phyloP scores from a whole-genome alignment of 2,888 invertebrate species.

The Drosophila tripunctata region DNA sequence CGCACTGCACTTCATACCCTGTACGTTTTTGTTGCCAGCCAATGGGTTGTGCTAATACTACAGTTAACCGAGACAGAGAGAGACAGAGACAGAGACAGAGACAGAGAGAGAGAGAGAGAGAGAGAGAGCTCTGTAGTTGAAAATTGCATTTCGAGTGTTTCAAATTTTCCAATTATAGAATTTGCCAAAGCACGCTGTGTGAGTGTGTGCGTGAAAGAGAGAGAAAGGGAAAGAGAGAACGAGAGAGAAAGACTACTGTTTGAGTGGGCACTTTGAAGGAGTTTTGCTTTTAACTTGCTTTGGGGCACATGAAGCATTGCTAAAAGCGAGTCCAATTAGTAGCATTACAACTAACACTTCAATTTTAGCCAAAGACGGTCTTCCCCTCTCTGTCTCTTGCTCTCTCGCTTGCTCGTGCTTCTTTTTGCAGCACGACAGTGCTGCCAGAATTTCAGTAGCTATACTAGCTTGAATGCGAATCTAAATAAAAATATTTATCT shows the following conservation, averaged over 20 bases:
- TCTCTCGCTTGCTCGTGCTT: too few relatives aligned
- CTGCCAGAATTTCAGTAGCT: too few relatives aligned
- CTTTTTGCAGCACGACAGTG: too few relatives aligned
- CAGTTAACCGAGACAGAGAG: too few relatives aligned
- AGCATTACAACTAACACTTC: slow-evolving; percentile 81
- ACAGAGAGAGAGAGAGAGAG: too few relatives aligned
- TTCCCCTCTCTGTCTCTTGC: background rate
- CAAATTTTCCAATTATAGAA: slow-evolving; percentile 79
- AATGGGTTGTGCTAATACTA: slow-evolving; percentile 37
- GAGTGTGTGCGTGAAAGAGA: background rate
- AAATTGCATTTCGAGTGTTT: slow-evolving; percentile 78
- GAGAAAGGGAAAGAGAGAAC: background rate
- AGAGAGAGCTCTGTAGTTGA: slow-evolving; percentile 31
- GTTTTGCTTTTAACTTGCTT: slow-evolving; percentile 54
- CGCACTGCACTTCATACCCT: background rate
- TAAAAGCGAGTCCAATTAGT: slow-evolving; percentile 81
- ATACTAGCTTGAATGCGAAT: too few relatives aligned
- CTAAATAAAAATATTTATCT: too few relatives aligned
- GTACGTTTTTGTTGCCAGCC: background rate
- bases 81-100: too few relatives aligned
- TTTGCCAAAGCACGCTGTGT: slow-evolving; percentile 32
- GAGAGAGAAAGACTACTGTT: slow-evolving; percentile 7
- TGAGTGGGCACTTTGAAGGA: slow-evolving; percentile 54
- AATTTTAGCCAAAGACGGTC: slow-evolving; percentile 60
- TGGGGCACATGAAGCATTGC: slow-evolving; percentile 67